These are phyloP conservation scores for Thera obeliscata DNA, from an alignment of 2,888 invertebrate species.

Conservation along the genomic window DNA sequence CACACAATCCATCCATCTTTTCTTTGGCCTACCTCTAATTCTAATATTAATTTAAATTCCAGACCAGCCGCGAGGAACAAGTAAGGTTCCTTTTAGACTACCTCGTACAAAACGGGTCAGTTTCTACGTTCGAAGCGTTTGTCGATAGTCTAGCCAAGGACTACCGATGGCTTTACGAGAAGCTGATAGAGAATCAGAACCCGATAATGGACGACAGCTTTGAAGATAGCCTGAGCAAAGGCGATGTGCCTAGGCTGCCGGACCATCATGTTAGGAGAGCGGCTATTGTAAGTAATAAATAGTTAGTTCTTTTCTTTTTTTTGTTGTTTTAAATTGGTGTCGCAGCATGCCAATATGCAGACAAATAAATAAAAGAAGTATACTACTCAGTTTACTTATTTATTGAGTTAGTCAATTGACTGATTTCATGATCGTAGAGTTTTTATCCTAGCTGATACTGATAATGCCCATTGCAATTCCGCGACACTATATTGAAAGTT, in stretches of 20 bases:
- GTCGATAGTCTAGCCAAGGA: slow-evolving; percentile 81
- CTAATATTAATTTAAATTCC: slow-evolving; percentile 42
- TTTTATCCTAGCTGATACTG: too few species aligned
- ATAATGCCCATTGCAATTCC: too few species aligned
- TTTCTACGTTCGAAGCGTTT: slow-evolving; percentile 81
- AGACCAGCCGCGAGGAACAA: slow-evolving; percentile 69
- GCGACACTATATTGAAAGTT: too few species aligned
- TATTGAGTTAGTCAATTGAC: too few species aligned
- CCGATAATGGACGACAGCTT: slow-evolving; percentile 70
- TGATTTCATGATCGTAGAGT: too few species aligned
- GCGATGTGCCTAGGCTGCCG: slow-evolving; percentile 84
- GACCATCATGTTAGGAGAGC: slow-evolving; percentile 80
- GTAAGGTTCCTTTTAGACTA: slow-evolving; percentile 69
- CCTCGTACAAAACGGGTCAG: slow-evolving; percentile 68
- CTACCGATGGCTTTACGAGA: slow-evolving; percentile 84
- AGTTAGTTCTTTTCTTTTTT: neutral
- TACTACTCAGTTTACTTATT: too few species aligned
- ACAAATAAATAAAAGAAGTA: too few species aligned
- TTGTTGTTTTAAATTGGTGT: too few species aligned
- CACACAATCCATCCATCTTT: too few species aligned
- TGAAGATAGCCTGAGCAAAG: slow-evolving; percentile 80
- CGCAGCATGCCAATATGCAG: too few species aligned
- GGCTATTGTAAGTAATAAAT: slow-evolving; percentile 69
- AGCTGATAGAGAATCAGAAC: slow-evolving; percentile 66
- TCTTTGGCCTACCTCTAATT: too few species aligned